Conservation (phyloP, 2,113 vertebrate species). For the Tachysurus fulvidraco region DNA sequence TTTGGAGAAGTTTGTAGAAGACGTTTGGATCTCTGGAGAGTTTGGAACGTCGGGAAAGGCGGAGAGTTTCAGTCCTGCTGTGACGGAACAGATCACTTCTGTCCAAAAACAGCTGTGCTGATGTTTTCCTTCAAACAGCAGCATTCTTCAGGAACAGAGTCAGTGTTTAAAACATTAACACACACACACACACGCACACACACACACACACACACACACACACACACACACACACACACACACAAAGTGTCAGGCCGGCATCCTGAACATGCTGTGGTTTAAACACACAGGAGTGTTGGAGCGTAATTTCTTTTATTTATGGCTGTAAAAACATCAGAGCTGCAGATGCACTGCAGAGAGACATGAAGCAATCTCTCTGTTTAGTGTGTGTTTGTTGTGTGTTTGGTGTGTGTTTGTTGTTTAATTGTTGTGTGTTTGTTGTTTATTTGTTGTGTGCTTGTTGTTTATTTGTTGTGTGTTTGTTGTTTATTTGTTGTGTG, state of each 20-base stretch:
- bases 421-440: too few relatives aligned
- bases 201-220: conserved; percentile 32
- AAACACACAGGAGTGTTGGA: conserved; percentile 20
- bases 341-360: not conserved
- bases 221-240: conserved; percentile 3
- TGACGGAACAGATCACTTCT: conserved; percentile 19
- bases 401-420: too few relatives aligned
- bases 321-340: conserved; percentile 9
- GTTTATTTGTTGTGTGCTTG: too few relatives aligned
- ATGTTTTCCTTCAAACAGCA: conserved; percentile 41
- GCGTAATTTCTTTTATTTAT: conserved; percentile 45
- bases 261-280: conserved; percentile 12
- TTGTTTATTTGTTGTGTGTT: too few relatives aligned
- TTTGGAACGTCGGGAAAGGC: not conserved
- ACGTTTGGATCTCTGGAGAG: not conserved
- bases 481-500: too few relatives aligned
- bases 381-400: too few relatives aligned
- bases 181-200: conserved; percentile 26
- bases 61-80: conserved; percentile 26
- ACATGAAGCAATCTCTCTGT: not conserved
- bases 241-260: conserved; percentile 15
- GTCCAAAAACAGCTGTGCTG: conserved; percentile 27
- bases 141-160: conserved; percentile 40
- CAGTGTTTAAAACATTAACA: conserved; percentile 34
- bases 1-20: not conserved